Evolutionary conservation across 2,888 invertebrate species (phyloP), one percentile per base, ranked within the genome.

Genomic region (Iselma pallidipennis): DNA sequence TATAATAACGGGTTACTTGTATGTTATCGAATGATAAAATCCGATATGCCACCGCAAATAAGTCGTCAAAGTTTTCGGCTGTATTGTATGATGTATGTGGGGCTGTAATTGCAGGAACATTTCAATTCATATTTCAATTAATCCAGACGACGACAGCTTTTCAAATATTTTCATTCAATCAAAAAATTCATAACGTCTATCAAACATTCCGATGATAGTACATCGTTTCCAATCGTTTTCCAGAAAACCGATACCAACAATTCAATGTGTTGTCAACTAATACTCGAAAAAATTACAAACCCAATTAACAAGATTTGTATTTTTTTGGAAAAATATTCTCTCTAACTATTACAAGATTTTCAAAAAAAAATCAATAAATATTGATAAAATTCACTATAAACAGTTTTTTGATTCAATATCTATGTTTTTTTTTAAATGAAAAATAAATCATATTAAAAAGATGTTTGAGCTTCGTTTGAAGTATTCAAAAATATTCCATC

Each of bases 131-230:
- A 71, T 69, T 69, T 66, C 69, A 70, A 73, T 73, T 71, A 72
- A 67, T 71, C 65, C 61, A 59, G 68, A 63, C 63, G 69, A 66
- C 66, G 71, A 73, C 71, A 71, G 71, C 68, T 67, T 69, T 69
- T 69, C 70, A 69, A 71, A 71, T 71, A 73, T 73, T 73, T 71
- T 70, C 71, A 67, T 71, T 71, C 66, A 67, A 69, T 72, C 67
- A 37, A 56, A 68, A 64, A 70, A 67, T 72, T 69, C 69, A 70
- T 69, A 67, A 65, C 63, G 59, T 64, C 54, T 65, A 68, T 69
- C 65, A 65, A 65, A 66, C 63, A 60, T 62, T 59, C 64, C 58
- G 48, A 25, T 50, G 59, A 63, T 59, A 59, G 26, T 53, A 53
- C 50, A 61, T 55, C 52, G 51, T 45, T 62, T 59, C 49, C 62